Evolutionary conservation across 2,113 vertebrate species (phyloP), one percentile per base, ranked within the genome.

Genomic region (Baryphthengus martii): DNA sequence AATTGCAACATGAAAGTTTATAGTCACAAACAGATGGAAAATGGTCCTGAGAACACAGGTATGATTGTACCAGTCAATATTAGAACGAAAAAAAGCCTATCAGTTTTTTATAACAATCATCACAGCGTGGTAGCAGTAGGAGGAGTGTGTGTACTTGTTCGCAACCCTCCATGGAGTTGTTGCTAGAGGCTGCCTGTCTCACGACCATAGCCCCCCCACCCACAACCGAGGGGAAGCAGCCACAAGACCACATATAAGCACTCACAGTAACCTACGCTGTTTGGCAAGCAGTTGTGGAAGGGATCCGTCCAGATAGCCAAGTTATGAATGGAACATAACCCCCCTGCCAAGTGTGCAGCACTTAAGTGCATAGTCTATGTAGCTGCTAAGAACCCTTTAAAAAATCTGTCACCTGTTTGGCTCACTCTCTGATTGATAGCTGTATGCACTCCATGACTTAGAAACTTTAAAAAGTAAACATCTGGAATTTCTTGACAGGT

Each of bases 401-500:
- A 82, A 66, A 95, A 82, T 56, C 66, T 75, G 63, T 70, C 94
- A 91, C 82, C 75, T 91, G 37, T 82, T 94, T 72, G 70, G 49
- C 67, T 92, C 56, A 13, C n/a, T 90, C 52, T 31, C 45, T 70
- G 78, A 83, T 70, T 91, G 74, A 90, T 93, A 91, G 58, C 75
- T 95, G 40, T 49, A 91, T 65, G 28, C 25, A 73, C 53, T 90
- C 53, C 37, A 42, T 61, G 63, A 19, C 77, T 89, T 88, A 90
- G 35, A 76, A 93, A 88, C 31, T 47, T 88, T 42, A 35, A 85
- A 90, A 91, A 73, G 29, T 62, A 96, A 92, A 90, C 79, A 93
- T 88, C 88, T 88, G 89, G 86, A 93, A 74, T 93, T 96, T 88
- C 59, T 88, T 90, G 79, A 92, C 82, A 61, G 83, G 63, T 88